Evolutionary conservation across 2,797 vertebrate genomes (phyloP).

Genomic region (Platyrinchus mystaceus): DNA sequence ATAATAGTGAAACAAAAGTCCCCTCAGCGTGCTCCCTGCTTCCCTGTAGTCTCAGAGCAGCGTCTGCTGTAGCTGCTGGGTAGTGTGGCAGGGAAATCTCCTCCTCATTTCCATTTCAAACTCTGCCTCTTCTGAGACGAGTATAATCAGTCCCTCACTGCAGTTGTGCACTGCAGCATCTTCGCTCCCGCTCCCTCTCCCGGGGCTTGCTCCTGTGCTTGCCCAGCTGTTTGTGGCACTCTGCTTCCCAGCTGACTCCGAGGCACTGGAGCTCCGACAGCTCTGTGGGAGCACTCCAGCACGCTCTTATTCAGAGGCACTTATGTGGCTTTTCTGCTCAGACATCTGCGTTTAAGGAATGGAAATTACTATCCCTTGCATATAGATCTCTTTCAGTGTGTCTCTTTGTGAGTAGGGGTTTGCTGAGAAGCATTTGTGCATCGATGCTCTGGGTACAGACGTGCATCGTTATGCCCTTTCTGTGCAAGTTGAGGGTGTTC

Average conservation of each 20-base stretch:
- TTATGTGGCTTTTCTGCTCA: background rate
- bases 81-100: conserved; percentile 37
- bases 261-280: background rate
- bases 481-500: background rate
- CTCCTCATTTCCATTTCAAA: conserved; percentile 59
- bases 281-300: background rate
- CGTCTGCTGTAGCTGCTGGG: conserved; percentile 25
- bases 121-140: conserved; percentile 49
- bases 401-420: background rate
- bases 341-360: conserved; percentile 29
- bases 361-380: background rate
- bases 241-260: conserved; percentile 26
- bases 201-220: conserved; percentile 35
- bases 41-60: conserved; percentile 53
- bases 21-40: background rate
- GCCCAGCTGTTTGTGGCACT: conserved; percentile 46
- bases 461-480: background rate
- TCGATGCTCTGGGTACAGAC: background rate
- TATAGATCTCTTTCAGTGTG: background rate
- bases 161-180: conserved; percentile 60
- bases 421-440: background rate
- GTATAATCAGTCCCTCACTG: background rate
- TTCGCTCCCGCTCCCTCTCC: conserved; percentile 26
- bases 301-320: background rate
- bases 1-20: conserved; percentile 41